Evolutionary conservation across 2,113 vertebrate species (phyloP).

Genomic region (Percina caprodes): DNA sequence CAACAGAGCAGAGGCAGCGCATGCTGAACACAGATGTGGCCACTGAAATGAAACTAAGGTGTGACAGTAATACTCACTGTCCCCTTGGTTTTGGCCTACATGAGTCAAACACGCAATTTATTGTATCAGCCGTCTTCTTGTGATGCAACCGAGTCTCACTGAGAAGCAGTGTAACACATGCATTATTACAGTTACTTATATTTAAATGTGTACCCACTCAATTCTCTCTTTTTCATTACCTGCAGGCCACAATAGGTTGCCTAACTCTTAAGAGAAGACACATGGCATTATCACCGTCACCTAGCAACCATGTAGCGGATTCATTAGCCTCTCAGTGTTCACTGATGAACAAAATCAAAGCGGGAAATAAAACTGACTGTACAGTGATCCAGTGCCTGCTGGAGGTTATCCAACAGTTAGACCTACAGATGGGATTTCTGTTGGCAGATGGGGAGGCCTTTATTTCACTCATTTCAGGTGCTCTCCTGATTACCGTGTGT

Average conservation of each 20-base stretch:
- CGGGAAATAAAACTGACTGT: conserved; percentile 10
- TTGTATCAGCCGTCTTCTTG: neutral
- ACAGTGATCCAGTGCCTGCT: conserved; percentile 21
- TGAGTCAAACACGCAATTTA: conserved; percentile 16
- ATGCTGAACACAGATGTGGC: conserved; percentile 8
- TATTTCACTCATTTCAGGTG: neutral
- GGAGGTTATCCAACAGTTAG: neutral
- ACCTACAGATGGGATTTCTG: conserved; percentile 21
- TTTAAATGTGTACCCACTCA: neutral
- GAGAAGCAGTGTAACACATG: neutral
- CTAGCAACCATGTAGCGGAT: neutral
- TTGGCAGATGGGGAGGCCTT: conserved; percentile 1
- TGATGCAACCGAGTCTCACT: neutral
- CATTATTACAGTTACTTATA: neutral
- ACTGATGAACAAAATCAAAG: conserved; percentile 22
- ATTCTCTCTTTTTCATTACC: neutral
- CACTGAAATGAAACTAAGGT: conserved; percentile 29
- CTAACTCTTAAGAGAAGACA: neutral
- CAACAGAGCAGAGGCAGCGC: neutral
- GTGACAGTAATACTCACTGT: neutral
- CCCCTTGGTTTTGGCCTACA: neutral
- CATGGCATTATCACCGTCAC: neutral
- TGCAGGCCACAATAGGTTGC: neutral
- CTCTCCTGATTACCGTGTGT: neutral
- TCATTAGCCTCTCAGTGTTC: conserved; percentile 15